Base-by-base conservation (phyloP, 2,113 vertebrate species). In the Ptyas mucosa region DNA sequence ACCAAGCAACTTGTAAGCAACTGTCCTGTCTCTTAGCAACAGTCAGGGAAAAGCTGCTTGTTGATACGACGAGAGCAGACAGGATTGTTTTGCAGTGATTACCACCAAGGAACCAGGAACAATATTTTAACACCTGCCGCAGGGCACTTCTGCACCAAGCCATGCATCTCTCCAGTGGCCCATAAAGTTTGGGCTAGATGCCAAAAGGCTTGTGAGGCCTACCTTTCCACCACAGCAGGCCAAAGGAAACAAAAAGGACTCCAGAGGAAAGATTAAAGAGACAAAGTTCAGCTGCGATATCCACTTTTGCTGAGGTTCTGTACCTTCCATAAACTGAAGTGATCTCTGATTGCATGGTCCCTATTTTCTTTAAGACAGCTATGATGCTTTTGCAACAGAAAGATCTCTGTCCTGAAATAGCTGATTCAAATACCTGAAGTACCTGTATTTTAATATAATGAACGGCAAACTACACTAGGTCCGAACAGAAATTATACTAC, bases 41-140 rank as follows among this genome's bases (percentile, higher is more conserved):
- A 12, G 97, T 95, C 95, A 75, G 95, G 92, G 92, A 57, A 97
- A 96, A 98, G 97, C 97, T 96, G 97, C 97, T 97, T 97, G 97
- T 97, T 97, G 97, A 97, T 97, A 95, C 55, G 96, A 97, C 96
- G 88, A 96, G 97, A 98, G 96, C 96, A 97, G 97, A 97, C 95
- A 95, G 96, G 94, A 97, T 97, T 97, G 97, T 97, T 98, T 97
- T 98, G 96, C 95, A 95, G 96, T 93, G 95, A 97, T 98, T 96
- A 96, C 97, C 96, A 97, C 96, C 89, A 94, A 97, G 97, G 97
- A 98, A 96, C 97, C 97, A 95, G 97, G 97, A 96, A 95, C 95
- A 96, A 97, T 98, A 98, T 98, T 98, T 98, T 97, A 97, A 98
- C 98, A 98, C 97, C 98, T 97, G 97, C 98, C 98, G 94, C 91